These are phyloP conservation scores for Heliconius ethilla DNA, from an alignment of 2,888 invertebrate genomes.

Conservation along the genomic window DNA sequence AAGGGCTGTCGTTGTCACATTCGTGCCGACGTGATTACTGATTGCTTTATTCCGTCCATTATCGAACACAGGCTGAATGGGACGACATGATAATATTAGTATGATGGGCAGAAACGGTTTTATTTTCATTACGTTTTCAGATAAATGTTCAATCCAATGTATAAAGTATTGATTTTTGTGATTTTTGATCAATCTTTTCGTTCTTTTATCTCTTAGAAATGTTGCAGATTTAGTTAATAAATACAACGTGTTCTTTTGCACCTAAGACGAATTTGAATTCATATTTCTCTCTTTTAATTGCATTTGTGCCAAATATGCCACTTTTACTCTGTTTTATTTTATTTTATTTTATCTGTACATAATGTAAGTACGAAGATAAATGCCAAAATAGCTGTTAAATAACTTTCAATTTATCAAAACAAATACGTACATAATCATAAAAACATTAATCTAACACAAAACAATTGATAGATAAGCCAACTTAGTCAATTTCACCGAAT, in stretches of 20 bases:
- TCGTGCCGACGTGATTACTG: constrained; percentile 21
- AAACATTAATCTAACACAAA: neutral
- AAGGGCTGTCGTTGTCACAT: constrained; percentile 26
- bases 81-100: constrained; percentile 17
- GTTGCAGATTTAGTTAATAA: too few species aligned
- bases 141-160: neutral
- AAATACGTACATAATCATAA: neutral
- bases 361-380: neutral
- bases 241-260: too few species aligned
- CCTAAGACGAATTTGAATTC: neutral
- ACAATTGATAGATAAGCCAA: neutral
- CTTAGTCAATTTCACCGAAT: neutral
- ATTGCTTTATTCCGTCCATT: constrained; percentile 24
- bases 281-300: neutral
- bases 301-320: neutral
- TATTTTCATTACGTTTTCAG: constrained; percentile 15
- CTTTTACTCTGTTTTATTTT: neutral
- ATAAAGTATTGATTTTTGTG: neutral
- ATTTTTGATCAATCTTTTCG: neutral
- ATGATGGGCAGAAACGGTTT: constrained; percentile 15
- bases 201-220: too few species aligned
- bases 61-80: constrained; percentile 16
- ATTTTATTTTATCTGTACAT: neutral
- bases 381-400: neutral
- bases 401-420: neutral